Conservation (phyloP, 2,797 vertebrate genomes). For the Protonibea diacanthus region DNA sequence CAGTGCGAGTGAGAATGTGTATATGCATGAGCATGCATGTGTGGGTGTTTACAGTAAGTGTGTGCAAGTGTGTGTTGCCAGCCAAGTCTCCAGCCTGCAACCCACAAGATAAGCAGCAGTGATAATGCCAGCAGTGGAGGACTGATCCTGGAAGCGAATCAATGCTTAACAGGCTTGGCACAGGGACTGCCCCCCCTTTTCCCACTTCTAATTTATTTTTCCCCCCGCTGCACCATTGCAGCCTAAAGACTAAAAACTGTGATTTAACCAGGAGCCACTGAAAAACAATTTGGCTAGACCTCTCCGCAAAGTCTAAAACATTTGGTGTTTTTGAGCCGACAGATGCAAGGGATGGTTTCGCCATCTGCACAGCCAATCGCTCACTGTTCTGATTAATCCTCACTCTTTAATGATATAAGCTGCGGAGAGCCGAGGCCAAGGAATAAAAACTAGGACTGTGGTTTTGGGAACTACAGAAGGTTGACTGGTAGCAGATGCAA, state of each 20-base stretch:
- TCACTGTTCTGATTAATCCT: constrained; percentile 64
- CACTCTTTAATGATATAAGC: constrained; percentile 63
- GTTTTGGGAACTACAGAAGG: constrained; percentile 56
- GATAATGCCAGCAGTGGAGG: constrained; percentile 69
- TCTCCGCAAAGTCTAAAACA: constrained; percentile 44
- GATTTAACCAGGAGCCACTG: constrained; percentile 52
- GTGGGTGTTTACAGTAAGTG: constrained; percentile 31
- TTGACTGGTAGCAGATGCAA: constrained; percentile 67
- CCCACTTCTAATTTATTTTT: constrained; percentile 11
- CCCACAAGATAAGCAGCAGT: constrained; percentile 71
- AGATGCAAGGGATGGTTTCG: constrained; percentile 57
- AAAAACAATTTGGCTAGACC: constrained; percentile 53
- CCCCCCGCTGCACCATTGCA: constrained; percentile 28
- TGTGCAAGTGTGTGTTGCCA: constrained; percentile 33
- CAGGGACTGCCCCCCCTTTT: constrained; percentile 26
- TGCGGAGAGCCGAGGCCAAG: constrained; percentile 34
- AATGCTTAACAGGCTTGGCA: constrained; percentile 70
- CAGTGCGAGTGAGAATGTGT: neutral
- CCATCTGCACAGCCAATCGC: constrained; percentile 68
- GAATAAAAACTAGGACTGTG: constrained; percentile 51
- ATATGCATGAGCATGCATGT: constrained; percentile 15
- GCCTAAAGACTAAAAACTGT: constrained; percentile 47
- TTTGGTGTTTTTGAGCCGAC: constrained; percentile 54
- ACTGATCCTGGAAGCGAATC: constrained; percentile 64
- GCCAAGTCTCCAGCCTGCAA: constrained; percentile 73